Conservation (phyloP, 2,797 vertebrate species). For the Enteromius radiatus region DNA sequence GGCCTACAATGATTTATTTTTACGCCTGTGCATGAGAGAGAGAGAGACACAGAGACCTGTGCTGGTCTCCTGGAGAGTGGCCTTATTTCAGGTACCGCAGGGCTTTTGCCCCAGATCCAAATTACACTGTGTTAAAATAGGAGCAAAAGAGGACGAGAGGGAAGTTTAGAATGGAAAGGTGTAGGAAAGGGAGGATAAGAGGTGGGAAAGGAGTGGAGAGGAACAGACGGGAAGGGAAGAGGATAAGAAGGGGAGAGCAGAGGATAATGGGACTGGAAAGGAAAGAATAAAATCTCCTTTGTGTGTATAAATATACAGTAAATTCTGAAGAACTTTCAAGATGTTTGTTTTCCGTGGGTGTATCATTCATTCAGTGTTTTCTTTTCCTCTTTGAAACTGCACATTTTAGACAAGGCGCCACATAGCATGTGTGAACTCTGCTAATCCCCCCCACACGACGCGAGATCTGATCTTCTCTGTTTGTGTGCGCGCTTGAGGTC, state of each 20-base stretch:
- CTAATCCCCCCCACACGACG: slow-evolving; percentile 24
- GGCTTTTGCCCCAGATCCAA: slow-evolving; percentile 58
- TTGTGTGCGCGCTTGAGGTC: slow-evolving; percentile 39
- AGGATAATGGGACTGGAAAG: slow-evolving; percentile 33
- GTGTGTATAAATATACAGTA: slow-evolving; percentile 8
- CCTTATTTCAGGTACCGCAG: slow-evolving; percentile 61
- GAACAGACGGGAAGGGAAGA: slow-evolving; percentile 35
- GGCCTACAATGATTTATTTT: slow-evolving; percentile 52
- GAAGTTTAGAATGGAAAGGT: background rate
- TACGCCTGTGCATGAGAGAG: slow-evolving; percentile 47
- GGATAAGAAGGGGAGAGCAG: slow-evolving; percentile 36
- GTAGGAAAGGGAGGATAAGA: slow-evolving; percentile 7
- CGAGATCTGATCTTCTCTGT: slow-evolving; percentile 41
- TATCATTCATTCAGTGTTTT: background rate
- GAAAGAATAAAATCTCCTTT: background rate
- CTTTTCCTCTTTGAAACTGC: slow-evolving; percentile 7
- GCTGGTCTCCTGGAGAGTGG: slow-evolving; percentile 54
- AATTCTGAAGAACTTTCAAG: background rate
- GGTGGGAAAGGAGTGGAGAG: slow-evolving; percentile 27
- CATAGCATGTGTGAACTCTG: slow-evolving; percentile 27
- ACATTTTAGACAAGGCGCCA: background rate
- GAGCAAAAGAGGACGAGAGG: slow-evolving; percentile 9
- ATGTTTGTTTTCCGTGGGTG: slow-evolving; percentile 2
- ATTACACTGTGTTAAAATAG: slow-evolving; percentile 25
- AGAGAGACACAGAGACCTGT: slow-evolving; percentile 52